phyloP scores from a whole-genome alignment of 1,140 invertebrate species.

The Tetraneura akinire region DNA sequence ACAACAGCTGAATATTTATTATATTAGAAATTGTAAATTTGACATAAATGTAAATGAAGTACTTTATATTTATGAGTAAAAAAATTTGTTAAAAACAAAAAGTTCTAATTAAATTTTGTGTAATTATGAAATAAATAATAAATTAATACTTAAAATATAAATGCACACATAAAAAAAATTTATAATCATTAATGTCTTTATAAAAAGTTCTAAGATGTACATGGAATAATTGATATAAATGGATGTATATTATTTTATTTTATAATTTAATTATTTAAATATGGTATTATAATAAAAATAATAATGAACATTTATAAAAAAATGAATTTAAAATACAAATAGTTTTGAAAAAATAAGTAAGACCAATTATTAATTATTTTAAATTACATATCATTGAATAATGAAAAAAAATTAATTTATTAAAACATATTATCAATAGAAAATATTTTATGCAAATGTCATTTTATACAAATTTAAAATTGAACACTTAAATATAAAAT shows the following conservation, averaged over 20 bases:
- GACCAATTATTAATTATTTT: conserved; percentile 2
- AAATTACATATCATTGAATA: background rate
- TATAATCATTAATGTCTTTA: background rate
- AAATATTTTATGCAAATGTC: too few relatives aligned
- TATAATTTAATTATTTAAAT: background rate
- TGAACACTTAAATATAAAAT: background rate
- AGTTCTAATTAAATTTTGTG: background rate
- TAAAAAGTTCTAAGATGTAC: background rate
- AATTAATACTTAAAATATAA: conserved; percentile 18
- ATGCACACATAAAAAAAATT: conserved; percentile 8
- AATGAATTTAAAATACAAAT: background rate
- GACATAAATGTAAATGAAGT: background rate
- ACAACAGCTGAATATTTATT: conserved; percentile 4
- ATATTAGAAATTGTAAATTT: background rate
- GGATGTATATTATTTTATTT: too few relatives aligned
- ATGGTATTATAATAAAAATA: background rate
- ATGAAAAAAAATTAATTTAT: background rate
- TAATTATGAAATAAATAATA: background rate
- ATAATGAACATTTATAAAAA: background rate
- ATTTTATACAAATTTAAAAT: background rate
- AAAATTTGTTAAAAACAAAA: too few relatives aligned
- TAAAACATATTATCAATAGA: too few relatives aligned
- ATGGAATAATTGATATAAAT: background rate
- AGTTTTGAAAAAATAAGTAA: background rate
- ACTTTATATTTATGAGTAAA: background rate